A percentile compares a stretch with the other conserved stretches of the same genome.
Evolutionary conservation across 2,797 vertebrate genomes (phyloP).

Genomic region (Arctocebus calabarensis): DNA sequence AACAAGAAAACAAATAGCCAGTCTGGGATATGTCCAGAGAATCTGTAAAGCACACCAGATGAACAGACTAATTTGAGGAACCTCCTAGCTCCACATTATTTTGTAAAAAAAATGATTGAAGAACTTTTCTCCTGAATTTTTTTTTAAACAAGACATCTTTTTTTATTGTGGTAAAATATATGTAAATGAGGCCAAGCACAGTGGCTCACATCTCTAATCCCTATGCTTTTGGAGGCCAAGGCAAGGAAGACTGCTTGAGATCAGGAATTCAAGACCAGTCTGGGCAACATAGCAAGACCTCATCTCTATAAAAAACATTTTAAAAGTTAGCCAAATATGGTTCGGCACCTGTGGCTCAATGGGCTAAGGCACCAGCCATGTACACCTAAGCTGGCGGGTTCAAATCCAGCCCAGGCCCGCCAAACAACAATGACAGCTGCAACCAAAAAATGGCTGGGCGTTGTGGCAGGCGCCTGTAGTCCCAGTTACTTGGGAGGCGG

Average conservation of each 20-base stretch:
- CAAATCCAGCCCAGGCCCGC: too few relatives aligned
- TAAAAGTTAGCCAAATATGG: background rate
- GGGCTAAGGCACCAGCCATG: too few relatives aligned
- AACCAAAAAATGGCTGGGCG: too few relatives aligned
- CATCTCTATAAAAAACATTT: background rate
- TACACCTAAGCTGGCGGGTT: too few relatives aligned
- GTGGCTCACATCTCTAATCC: background rate
- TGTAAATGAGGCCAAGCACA: background rate
- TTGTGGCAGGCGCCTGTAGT: too few relatives aligned
- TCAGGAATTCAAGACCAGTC: background rate
- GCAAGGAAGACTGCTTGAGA: background rate
- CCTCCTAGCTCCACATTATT: background rate
- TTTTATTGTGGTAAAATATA: constrained; percentile 5
- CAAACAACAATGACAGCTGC: too few relatives aligned
- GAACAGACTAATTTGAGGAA: constrained; percentile 43
- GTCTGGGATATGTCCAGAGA: background rate
- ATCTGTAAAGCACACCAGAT: background rate
- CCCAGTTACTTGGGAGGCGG: too few relatives aligned
- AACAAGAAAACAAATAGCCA: background rate
- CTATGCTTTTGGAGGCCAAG: background rate
- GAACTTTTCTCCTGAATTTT: background rate
- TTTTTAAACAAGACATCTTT: background rate
- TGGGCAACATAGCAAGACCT: background rate
- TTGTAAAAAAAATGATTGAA: constrained; percentile 3
- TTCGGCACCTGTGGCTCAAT: too few relatives aligned